A percentile compares a stretch with the other conserved stretches of the same genome.
These are phyloP conservation scores for Procavia capensis DNA, from an alignment of 2,113 vertebrate species.

Conservation along the genomic window DNA sequence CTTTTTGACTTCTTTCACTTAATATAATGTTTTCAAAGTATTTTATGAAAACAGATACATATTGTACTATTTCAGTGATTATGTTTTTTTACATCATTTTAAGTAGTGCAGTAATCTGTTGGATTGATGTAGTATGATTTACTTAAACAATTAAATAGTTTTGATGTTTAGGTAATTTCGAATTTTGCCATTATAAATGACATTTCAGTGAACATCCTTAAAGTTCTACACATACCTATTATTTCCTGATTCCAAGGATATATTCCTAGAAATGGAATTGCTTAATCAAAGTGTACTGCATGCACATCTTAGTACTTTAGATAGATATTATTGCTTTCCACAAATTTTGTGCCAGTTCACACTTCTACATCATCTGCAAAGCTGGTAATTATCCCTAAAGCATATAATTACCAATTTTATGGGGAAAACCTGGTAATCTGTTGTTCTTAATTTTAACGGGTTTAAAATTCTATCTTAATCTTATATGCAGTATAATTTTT, in stretches of 20 bases:
- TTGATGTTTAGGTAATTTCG: neutral
- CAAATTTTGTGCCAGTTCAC: conserved; percentile 13
- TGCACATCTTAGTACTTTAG: neutral
- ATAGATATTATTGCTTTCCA: neutral
- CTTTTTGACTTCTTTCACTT: too few species aligned
- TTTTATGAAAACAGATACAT: conserved; percentile 22
- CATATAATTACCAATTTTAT: conserved; percentile 56
- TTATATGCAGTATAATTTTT: conserved; percentile 44
- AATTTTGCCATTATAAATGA: neutral
- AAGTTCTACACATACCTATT: conserved; percentile 6
- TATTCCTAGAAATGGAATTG: conserved; percentile 10
- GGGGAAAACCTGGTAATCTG: conserved; percentile 24
- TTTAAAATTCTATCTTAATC: conserved; percentile 39
- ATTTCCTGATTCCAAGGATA: neutral
- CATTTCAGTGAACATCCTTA: conserved; percentile 8
- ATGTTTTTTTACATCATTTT: conserved; percentile 40
- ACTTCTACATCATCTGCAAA: neutral
- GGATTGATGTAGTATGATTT: neutral
- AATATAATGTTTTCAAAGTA: too few species aligned
- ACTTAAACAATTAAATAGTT: conserved; percentile 35
- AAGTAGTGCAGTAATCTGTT: conserved; percentile 12
- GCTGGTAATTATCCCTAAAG: neutral
- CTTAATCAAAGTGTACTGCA: neutral
- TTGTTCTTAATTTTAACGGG: conserved; percentile 51
- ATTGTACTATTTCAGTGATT: neutral